Evolutionary conservation across 2,888 invertebrate species (phyloP).

Genomic region (Sesia apiformis): DNA sequence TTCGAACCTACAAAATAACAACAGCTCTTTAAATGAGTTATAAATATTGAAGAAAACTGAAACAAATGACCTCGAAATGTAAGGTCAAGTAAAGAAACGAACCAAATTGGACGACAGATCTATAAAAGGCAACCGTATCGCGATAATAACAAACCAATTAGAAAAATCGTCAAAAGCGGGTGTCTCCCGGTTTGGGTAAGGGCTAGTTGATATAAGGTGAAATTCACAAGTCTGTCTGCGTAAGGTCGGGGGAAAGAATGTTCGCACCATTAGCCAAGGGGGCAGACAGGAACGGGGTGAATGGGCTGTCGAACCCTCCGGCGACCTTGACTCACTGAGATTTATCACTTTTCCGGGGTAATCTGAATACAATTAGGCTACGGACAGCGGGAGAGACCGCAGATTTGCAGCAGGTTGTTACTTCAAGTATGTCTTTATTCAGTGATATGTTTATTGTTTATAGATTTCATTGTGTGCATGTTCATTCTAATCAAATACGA

Average conservation of each 20-base stretch:
- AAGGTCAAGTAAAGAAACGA: no score
- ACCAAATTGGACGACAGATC: no score
- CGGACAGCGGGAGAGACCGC: slow-evolving; percentile 45
- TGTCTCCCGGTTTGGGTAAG: no score
- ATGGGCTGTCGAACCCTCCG: slow-evolving; percentile 68
- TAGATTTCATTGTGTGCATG: neutral
- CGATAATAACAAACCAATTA: no score
- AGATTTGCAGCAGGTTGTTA: slow-evolving; percentile 41
- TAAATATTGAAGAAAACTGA: no score
- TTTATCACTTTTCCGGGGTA: slow-evolving; percentile 68
- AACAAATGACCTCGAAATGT: no score
- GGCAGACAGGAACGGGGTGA: slow-evolving; percentile 63
- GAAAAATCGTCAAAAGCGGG: no score
- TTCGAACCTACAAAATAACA: no score
- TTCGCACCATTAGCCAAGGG: slow-evolving; percentile 63
- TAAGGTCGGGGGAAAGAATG: slow-evolving; percentile 61
- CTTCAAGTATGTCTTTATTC: neutral
- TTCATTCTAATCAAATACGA: neutral
- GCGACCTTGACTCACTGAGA: slow-evolving; percentile 66
- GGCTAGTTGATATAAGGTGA: no score
- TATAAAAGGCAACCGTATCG: no score
- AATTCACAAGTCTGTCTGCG: slow-evolving; percentile 22
- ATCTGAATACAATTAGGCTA: slow-evolving; percentile 69
- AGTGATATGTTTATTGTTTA: neutral
- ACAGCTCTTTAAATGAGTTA: no score